Conservation (phyloP, 1,140 invertebrate genomes). For the Paraescarpia echinospica region DNA sequence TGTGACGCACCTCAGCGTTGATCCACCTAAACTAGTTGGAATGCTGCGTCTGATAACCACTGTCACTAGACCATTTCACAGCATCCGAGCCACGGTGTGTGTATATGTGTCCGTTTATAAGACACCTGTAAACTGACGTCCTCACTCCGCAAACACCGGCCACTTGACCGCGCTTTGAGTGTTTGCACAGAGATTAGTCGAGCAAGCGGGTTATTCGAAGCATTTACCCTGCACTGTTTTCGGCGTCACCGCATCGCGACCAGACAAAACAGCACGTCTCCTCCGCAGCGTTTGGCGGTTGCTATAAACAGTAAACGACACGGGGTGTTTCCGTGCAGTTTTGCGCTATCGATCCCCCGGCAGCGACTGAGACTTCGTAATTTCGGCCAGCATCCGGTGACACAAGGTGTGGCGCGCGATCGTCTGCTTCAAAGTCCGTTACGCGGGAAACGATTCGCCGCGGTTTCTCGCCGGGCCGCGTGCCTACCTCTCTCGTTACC, state of each 20-base stretch:
- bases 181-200: neutral
- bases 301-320: neutral
- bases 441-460: neutral
- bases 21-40: neutral
- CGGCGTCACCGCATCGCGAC: neutral
- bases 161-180: neutral
- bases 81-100: neutral
- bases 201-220: neutral
- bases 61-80: neutral
- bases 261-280: neutral
- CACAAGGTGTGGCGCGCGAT: neutral
- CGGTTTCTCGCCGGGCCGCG: neutral
- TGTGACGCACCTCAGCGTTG: neutral
- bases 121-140: slow-evolving; percentile 3
- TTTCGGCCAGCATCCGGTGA: neutral
- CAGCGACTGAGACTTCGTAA: neutral
- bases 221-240: neutral
- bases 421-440: neutral
- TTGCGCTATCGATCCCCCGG: neutral
- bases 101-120: neutral
- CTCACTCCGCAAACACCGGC: neutral
- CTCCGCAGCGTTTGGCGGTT: neutral
- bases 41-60: neutral
- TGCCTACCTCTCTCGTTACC: neutral
- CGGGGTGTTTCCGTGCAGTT: neutral